Base-by-base conservation (phyloP, 2,888 invertebrate genomes). In the Ectemnius cavifrons region DNA sequence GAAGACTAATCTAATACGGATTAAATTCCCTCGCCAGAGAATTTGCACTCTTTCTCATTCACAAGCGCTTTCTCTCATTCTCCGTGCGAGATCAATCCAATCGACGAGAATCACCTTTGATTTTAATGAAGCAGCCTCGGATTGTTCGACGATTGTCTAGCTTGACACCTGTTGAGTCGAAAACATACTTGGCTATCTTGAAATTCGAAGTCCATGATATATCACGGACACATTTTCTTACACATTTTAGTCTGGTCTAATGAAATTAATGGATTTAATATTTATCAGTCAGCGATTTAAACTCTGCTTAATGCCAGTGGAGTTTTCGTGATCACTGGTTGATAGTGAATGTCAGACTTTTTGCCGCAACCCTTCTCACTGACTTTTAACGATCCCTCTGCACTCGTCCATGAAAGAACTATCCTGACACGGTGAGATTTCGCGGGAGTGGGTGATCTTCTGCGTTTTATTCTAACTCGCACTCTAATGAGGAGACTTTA, bases 131-230 rank as follows among this genome's bases (percentile, higher is more conserved):
- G 52, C 79, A 77, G 76, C 76, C 71, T 73, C 74, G 63, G 75
- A 69, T 74, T 79, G 73, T 80, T 71, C 80, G 79, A 77, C 79
- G 82, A 85, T 84, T 81, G 82, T 84, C 86, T 83, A 81, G 79
- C 73, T 78, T 84, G 85, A 87, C 86, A 88, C 88, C 88, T 88
- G 87, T 88, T 88, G 87, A 88, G 79, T 84, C 75, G 84, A 74
- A 85, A 86, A 82, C 84, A 80, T 79, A 80, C 83, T 84, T 84
- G 77, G 75, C 82, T 83, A 74, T 72, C 66, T 69, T 56, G 60
- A 16, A 14, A 16, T 52, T 52, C 8, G 16, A 49, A 49, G 49
- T 49, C 14, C 1, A 4, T 16, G 52, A 52, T 11, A 13, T 14
- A n/a, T n/a, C n/a, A n/a, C 52, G 52, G 16, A 4, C 52, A 2